Conservation (phyloP, 2,888 invertebrate genomes). For the Leucania comma region DNA sequence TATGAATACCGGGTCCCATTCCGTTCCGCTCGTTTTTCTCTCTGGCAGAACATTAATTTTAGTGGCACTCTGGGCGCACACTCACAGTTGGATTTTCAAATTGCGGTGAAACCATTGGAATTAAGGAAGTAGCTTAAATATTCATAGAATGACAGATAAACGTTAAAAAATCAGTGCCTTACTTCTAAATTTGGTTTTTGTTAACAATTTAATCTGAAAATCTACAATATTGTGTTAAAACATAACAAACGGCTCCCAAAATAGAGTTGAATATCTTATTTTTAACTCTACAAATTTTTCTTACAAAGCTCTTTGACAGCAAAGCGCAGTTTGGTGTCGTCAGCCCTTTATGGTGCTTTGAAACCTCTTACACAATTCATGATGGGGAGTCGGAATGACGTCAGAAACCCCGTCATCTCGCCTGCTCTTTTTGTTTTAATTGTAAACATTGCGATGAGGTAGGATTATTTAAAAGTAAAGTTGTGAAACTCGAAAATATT, state of each 20-base stretch:
- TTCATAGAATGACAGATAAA: constrained; percentile 66
- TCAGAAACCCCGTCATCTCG: constrained; percentile 12
- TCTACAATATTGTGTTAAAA: neutral
- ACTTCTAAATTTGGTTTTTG: constrained; percentile 28
- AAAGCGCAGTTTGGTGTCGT: constrained; percentile 48
- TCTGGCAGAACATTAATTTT: constrained; percentile 90
- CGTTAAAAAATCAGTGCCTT: constrained; percentile 32
- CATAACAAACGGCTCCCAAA: constrained; percentile 22
- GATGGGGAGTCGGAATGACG: constrained; percentile 22
- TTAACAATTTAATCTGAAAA: neutral
- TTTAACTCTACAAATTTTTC: constrained; percentile 32
- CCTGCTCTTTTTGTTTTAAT: constrained; percentile 26
- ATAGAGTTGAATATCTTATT: constrained; percentile 32
- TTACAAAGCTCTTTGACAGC: constrained; percentile 47
- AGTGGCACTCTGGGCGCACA: constrained; percentile 84
- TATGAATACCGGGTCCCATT: constrained; percentile 72
- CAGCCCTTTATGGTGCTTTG: constrained; percentile 38
- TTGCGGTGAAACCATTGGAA: constrained; percentile 82
- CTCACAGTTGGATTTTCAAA: constrained; percentile 83
- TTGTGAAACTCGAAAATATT: neutral
- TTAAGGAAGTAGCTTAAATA: constrained; percentile 76
- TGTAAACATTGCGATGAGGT: constrained; percentile 10
- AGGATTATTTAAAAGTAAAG: constrained; percentile 5
- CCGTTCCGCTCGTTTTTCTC: constrained; percentile 88
- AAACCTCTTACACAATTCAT: constrained; percentile 43